Base-by-base conservation (phyloP, 2,797 vertebrate species). In the Parotocinclus haroldoi region DNA sequence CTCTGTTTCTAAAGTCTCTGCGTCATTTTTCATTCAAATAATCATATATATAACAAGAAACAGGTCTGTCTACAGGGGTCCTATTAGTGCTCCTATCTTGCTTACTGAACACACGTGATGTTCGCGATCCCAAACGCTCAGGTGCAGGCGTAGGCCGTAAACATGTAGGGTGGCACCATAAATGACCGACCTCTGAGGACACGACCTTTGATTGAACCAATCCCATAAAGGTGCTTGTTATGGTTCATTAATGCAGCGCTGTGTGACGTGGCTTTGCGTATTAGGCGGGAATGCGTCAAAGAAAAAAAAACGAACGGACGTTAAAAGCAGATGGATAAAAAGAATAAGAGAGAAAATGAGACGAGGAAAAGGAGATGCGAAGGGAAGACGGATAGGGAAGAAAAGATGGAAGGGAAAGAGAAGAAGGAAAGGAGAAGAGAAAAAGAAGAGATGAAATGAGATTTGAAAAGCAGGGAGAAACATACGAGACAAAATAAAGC, bases 71-170 rank as follows among this genome's bases (percentile, higher is more conserved):
- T 27, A 2, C 27, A 27, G 27, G 27, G 27, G 2, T 27, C 27
- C 2, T 27, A 27, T 2, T 27, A 27, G 27, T 19, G 9, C 9
- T 27, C 9, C 3, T 17, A 19, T 7, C 9, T 14, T 59, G 9
- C 8, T 42, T 11, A 40, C 19, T 37, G 5, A 18, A 37, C 11
- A 9, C 6, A 37, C 4, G 1, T 5, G 44, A 16, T 14, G 13
- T 36, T 27, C 39, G 14, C 50, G 71, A 45, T 16, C 49, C 36
- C 10, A 13, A 3, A 18, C 53, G 72, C 17, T 58, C 52, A 71
- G 74, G 63, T 61, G 70, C 87, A 88, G 86, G 83, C 88, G 85
- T 75, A 55, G 39, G 62, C 65, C 75, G 71, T 84, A 68, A 76
- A 72, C n/a, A 11, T 62, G 40, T 17, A 14, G 50, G 7, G 72